phyloP scores from a whole-genome alignment of 1,140 invertebrate genomes.

The Phymastichus coffea region DNA sequence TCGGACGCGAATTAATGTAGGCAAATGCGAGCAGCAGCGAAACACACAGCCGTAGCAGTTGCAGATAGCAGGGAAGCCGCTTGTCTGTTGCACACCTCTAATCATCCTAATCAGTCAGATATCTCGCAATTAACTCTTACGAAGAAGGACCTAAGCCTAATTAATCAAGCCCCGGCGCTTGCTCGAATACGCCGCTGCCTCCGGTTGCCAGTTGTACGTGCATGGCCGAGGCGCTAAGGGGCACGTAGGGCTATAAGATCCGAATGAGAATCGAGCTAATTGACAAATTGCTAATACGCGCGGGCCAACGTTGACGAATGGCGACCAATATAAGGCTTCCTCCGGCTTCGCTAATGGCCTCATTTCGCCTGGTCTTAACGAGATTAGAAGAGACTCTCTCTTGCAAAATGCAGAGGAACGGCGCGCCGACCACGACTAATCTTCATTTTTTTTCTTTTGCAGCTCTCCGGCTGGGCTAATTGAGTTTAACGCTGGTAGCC shows the following conservation, averaged over 20 bases:
- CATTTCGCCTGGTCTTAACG: background rate
- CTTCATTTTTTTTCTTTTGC: too few relatives aligned
- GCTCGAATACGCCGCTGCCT: too few relatives aligned
- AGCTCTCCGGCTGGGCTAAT: too few relatives aligned
- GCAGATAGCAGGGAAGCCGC: background rate
- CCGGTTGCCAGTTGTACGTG: background rate
- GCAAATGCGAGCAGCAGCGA: too few relatives aligned
- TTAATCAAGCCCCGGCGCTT: background rate
- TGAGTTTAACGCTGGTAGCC: too few relatives aligned
- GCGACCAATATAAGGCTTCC: too few relatives aligned
- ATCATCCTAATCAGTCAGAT: slow-evolving; percentile 1
- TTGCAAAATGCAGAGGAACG: too few relatives aligned
- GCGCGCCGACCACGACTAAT: too few relatives aligned
- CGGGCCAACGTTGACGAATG: slow-evolving; percentile 2
- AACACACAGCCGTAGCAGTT: background rate
- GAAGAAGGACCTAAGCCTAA: too few relatives aligned
- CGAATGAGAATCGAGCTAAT: slow-evolving; percentile 1
- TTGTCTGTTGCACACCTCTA: background rate
- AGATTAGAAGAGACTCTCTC: background rate
- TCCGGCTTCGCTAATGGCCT: too few relatives aligned
- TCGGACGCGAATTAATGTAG: background rate
- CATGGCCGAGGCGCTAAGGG: background rate
- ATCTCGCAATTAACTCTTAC: background rate
- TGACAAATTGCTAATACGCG: slow-evolving; percentile 10
- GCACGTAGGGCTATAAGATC: too few relatives aligned